Evolutionary conservation across 1,140 invertebrate species (phyloP).

Genomic region (Lepidurus apus): DNA sequence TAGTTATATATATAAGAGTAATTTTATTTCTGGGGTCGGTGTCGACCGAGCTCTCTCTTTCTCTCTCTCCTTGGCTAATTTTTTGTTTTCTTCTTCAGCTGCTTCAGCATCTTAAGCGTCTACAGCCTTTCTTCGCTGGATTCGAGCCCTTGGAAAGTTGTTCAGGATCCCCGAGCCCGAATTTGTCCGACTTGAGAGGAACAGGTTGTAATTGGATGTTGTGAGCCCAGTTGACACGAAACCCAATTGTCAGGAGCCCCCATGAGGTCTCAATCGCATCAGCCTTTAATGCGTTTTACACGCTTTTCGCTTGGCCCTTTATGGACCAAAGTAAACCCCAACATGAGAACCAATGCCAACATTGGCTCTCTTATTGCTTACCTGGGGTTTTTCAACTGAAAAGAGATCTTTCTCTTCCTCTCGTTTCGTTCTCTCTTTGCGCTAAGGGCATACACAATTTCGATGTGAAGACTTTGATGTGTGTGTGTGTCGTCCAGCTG

Average conservation of each 20-base stretch:
- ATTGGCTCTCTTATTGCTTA: not conserved
- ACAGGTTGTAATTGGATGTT: conserved; percentile 18
- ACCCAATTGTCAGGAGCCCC: conserved; percentile 5
- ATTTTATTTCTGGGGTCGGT: too few relatives aligned
- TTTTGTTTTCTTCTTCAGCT: too few relatives aligned
- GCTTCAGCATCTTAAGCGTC: too few relatives aligned
- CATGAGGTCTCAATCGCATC: conserved; percentile 14
- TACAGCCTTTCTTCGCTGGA: too few relatives aligned
- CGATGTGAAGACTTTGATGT: not conserved
- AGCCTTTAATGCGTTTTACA: conserved; percentile 13
- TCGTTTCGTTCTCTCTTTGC: not conserved
- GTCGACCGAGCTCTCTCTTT: too few relatives aligned
- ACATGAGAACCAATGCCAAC: not conserved
- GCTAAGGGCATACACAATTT: not conserved
- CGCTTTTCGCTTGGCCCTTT: not conserved
- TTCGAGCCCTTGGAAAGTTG: too few relatives aligned
- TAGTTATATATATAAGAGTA: too few relatives aligned
- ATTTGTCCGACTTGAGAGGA: conserved; percentile 1
- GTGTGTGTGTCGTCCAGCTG: not conserved
- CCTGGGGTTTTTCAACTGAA: not conserved
- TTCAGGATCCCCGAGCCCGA: not conserved
- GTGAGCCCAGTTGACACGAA: conserved; percentile 16
- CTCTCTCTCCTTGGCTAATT: too few relatives aligned
- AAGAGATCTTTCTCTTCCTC: not conserved
- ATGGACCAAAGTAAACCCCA: not conserved